phyloP scores from a whole-genome alignment of 2,888 invertebrate species.

The Heliconius aoede region DNA sequence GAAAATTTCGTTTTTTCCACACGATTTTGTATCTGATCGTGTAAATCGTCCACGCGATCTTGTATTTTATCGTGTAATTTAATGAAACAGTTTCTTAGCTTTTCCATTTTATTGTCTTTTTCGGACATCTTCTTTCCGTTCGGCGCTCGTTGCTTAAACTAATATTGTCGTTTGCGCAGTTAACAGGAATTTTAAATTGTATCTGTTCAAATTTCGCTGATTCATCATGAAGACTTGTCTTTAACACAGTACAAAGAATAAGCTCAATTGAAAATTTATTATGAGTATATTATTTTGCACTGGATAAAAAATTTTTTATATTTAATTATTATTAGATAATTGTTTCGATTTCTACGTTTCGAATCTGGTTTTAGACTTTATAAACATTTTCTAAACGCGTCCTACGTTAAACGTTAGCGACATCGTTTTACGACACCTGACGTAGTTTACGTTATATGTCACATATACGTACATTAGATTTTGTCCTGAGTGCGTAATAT shows the following conservation, averaged over 20 bases:
- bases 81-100: constrained; percentile 65
- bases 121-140: constrained; percentile 57
- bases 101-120: constrained; percentile 70
- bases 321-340: constrained; percentile 23
- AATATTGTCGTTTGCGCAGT: neutral
- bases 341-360: constrained; percentile 27
- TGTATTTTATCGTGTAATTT: constrained; percentile 75
- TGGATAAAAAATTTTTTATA: constrained; percentile 21
- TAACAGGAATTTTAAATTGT: neutral
- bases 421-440: constrained; percentile 6
- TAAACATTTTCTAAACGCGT: constrained; percentile 6
- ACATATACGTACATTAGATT: neutral
- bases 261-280: constrained; percentile 29
- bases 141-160: neutral
- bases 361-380: constrained; percentile 30
- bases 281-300: constrained; percentile 19
- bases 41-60: constrained; percentile 73
- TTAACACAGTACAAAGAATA: constrained; percentile 6
- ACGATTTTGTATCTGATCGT: constrained; percentile 74
- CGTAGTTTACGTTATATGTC: neutral
- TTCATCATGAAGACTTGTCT: constrained; percentile 10
- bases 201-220: constrained; percentile 20
- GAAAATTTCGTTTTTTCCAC: constrained; percentile 66
- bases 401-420: neutral
- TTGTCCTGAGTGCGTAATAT: neutral